Evolutionary conservation across 2,888 invertebrate species (phyloP).

Genomic region (Erpobdella octoculata): DNA sequence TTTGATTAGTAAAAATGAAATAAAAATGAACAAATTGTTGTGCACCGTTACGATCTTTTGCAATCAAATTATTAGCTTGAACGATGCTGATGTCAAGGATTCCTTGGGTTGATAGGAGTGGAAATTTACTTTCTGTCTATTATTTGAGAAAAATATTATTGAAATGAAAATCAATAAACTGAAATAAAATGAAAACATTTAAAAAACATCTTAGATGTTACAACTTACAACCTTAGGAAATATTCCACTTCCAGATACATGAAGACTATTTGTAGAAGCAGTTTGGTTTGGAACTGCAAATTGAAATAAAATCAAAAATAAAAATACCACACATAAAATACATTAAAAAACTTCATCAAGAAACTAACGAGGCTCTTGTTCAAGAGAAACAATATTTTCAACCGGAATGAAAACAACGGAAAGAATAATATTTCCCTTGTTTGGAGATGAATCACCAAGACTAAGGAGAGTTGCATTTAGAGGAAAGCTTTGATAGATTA

Average conservation of each 20-base stretch:
- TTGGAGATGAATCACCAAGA: not conserved
- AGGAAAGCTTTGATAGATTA: not conserved
- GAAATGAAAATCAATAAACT: not conserved
- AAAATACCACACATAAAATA: too few species aligned
- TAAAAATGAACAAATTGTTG: not conserved
- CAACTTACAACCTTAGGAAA: not conserved
- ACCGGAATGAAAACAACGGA: conserved; percentile 17
- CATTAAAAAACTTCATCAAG: not conserved
- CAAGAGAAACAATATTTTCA: not conserved
- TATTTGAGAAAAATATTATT: not conserved
- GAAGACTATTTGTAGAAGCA: not conserved
- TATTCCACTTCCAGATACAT: not conserved
- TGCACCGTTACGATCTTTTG: conserved; percentile 57
- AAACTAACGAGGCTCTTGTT: not conserved
- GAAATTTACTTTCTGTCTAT: conserved; percentile 16
- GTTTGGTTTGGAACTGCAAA: not conserved
- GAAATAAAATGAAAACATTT: not conserved
- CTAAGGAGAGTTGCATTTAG: not conserved
- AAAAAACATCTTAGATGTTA: not conserved
- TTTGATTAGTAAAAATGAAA: not conserved
- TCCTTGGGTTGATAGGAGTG: conserved; percentile 37
- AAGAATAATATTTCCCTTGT: conserved; percentile 8
- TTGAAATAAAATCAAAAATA: too few species aligned
- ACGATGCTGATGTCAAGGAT: conserved; percentile 55
- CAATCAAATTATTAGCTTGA: conserved; percentile 55